Percentiles rank a stretch among this genome's conserved stretches.
These are phyloP conservation scores for Coptodon bakossiorum DNA, from an alignment of 2,113 vertebrate genomes.

Conservation along the genomic window DNA sequence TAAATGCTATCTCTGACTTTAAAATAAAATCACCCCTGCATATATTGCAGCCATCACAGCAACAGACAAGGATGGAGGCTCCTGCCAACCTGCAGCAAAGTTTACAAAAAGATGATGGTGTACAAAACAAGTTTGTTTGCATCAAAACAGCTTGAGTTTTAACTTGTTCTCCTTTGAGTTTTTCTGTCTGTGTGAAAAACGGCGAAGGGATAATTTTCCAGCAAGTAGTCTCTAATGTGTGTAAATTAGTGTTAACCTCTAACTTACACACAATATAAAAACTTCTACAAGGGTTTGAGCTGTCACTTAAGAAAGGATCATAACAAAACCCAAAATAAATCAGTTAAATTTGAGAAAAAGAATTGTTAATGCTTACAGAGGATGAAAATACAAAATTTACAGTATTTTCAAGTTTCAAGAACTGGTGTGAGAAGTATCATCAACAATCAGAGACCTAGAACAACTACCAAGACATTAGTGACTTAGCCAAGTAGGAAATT, in stretches of 20 bases:
- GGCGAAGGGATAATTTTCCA: fast-evolving
- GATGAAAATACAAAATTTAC: background rate
- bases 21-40: background rate
- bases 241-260: background rate
- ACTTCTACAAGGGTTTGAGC: background rate
- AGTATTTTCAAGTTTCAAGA: background rate
- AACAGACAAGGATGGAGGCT: background rate
- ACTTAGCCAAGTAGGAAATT: background rate
- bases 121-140: background rate
- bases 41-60: background rate
- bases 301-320: fast-evolving
- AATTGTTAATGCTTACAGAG: background rate
- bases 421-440: background rate
- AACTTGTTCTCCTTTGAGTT: background rate
- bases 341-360: background rate
- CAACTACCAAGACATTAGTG: background rate
- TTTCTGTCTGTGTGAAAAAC: background rate
- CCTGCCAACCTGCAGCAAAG: background rate
- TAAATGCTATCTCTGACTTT: background rate
- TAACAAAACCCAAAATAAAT: background rate
- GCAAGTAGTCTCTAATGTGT: background rate
- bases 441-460: background rate
- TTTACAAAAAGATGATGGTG: background rate
- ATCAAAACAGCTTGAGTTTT: background rate
- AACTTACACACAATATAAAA: background rate